A percentile compares a stretch with the other conserved stretches of the same genome.
Evolutionary conservation across 2,113 vertebrate species (phyloP).

Genomic region (Passerina amoena): DNA sequence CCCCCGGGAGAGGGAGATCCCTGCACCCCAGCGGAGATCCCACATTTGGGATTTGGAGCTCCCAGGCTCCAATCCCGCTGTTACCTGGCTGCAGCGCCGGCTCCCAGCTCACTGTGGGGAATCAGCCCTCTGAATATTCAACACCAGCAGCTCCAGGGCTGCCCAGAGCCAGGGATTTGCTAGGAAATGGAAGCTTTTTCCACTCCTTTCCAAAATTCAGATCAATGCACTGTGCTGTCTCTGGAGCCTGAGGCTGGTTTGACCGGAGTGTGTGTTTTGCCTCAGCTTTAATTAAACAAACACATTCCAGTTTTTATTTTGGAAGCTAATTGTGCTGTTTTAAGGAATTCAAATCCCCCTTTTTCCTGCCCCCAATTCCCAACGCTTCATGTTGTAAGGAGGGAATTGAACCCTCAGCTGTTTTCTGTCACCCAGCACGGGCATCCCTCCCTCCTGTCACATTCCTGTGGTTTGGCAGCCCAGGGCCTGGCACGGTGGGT

Average conservation of each 20-base stretch:
- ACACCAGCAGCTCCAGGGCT: background rate
- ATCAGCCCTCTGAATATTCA: background rate
- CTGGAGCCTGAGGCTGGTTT: background rate
- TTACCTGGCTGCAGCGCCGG: background rate
- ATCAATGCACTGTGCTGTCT: background rate
- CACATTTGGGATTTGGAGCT: background rate
- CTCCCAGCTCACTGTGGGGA: background rate
- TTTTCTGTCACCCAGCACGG: background rate
- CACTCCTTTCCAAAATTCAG: background rate
- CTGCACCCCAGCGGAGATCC: fast-evolving
- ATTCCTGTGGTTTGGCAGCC: background rate
- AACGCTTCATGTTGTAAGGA: fast-evolving
- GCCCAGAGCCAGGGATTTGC: background rate
- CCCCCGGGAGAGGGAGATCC: fast-evolving
- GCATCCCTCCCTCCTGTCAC: background rate
- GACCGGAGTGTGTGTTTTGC: background rate
- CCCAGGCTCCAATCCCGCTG: fast-evolving
- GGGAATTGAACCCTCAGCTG: background rate
- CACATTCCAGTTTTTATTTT: background rate
- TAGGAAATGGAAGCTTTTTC: background rate
- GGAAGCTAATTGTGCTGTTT: background rate
- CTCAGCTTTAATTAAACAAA: background rate
- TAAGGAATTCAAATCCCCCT: background rate
- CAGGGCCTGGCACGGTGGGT: fast-evolving
- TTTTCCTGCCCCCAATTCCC: background rate